Base-by-base conservation (phyloP, 1,140 invertebrate genomes). In the Pseudomyrmex cubaensis region DNA sequence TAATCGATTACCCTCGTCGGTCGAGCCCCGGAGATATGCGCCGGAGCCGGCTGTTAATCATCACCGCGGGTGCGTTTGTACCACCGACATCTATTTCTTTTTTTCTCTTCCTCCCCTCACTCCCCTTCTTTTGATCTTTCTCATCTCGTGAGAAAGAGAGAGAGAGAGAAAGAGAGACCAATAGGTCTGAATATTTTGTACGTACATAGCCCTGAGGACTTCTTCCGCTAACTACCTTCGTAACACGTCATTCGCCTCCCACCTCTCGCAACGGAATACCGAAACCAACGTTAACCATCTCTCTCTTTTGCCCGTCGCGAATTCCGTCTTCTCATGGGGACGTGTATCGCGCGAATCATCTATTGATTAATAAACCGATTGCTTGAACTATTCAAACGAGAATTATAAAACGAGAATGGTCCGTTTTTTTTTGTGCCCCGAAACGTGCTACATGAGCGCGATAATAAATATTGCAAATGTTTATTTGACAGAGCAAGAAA, bases 51-150 rank as follows among this genome's bases (percentile, higher is more conserved):
- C 61, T 90, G 83, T 85, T 88, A 87, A 87, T 90, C 86, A 83
- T 85, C 83, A 82, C 72, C 67, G 85, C 80, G 86, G 88, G 86
- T 88, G 87, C 87, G 87, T 90, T 90, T 89, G 87, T 89, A 86
- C 80, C 83, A 76, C 62, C 70, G 20, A 57, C 80, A 46, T 86
- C 15, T 12, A 20, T 78, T 20, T 35, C 35, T 64, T 64, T 64
- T 72, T 67, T 80, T 84, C 66, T 7, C 35, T 35, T 7, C 5
- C 35, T 35, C 5, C 35, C 35, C 35, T 35, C 35, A 35, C 35
- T 4, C 35, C 35, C 4, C 35, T 35, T 5, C 35, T 35, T 35
- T 35, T 35, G 35, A 35, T 35, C 35, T 35, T 75, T 76, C 80
- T 76, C 70, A 56, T 77, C 75, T 35, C 35, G 35, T 35, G 52